phyloP scores from a whole-genome alignment of 2,797 vertebrate genomes.

The Chanos chanos region DNA sequence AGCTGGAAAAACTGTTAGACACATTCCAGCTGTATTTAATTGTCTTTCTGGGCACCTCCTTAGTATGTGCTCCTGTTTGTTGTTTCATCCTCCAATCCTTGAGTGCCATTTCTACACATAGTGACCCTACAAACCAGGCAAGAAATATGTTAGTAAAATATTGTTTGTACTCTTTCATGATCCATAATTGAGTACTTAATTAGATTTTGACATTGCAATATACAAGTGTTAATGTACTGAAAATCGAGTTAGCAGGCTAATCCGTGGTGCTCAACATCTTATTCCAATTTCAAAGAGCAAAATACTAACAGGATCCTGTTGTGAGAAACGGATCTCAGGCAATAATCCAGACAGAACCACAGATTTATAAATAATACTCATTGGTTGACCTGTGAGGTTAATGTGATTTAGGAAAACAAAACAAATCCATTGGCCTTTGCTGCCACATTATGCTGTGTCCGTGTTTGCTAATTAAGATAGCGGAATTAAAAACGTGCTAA shows the following conservation, averaged over 20 bases:
- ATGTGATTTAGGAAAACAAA: constrained; percentile 35
- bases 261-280: constrained; percentile 28
- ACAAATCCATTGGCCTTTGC: constrained; percentile 25
- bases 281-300: constrained; percentile 13
- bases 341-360: constrained; percentile 38
- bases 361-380: constrained; percentile 35
- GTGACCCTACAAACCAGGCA: neutral
- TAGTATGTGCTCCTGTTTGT: no score
- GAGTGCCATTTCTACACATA: no score
- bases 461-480: constrained; percentile 38
- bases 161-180: constrained; percentile 25
- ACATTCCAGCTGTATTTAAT: no score
- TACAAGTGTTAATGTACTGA: constrained; percentile 35
- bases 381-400: constrained; percentile 40
- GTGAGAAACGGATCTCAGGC: constrained; percentile 27
- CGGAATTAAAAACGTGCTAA: constrained; percentile 20
- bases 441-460: constrained; percentile 32
- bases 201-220: constrained; percentile 30
- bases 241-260: constrained; percentile 28
- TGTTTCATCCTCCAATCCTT: no score
- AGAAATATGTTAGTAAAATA: constrained; percentile 20
- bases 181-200: constrained; percentile 32
- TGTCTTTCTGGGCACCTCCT: no score
- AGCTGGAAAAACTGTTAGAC: no score
- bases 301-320: constrained; percentile 22